Evolutionary conservation across 2,797 vertebrate species (phyloP).

Genomic region (Morus bassanus): DNA sequence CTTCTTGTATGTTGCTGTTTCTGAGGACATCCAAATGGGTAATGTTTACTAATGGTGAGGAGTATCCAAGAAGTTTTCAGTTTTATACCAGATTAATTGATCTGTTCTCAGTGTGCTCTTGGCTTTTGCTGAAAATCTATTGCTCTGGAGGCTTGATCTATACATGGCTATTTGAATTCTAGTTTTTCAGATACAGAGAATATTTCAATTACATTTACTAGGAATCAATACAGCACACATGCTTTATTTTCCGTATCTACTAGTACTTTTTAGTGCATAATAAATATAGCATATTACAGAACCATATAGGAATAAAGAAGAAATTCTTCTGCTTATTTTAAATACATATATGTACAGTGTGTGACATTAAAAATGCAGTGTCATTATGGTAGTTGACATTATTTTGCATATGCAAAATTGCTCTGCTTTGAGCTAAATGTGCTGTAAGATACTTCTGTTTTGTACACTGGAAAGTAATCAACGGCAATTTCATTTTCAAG

Average conservation of each 20-base stretch:
- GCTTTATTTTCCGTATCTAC: neutral
- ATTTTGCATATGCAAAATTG: neutral
- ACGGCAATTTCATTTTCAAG: neutral
- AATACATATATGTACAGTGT: neutral
- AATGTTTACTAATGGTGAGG: neutral
- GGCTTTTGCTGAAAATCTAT: neutral
- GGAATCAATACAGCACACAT: neutral
- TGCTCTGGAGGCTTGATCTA: neutral
- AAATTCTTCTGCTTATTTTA: neutral
- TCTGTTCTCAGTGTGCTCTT: neutral
- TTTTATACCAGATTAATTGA: neutral
- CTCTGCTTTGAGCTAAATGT: neutral
- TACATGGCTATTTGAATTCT: neutral
- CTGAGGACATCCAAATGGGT: neutral
- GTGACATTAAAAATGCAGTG: neutral
- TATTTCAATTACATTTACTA: neutral
- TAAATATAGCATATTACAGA: neutral
- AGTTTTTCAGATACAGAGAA: neutral
- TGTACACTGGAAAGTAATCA: neutral
- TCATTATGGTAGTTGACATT: neutral
- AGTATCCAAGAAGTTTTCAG: neutral
- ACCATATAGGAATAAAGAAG: neutral
- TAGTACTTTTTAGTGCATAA: neutral
- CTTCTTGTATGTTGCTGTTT: neutral
- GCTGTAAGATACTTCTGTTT: neutral